These are phyloP conservation scores for Nyctibius grandis DNA, from an alignment of 2,797 vertebrate genomes.

Conservation along the genomic window DNA sequence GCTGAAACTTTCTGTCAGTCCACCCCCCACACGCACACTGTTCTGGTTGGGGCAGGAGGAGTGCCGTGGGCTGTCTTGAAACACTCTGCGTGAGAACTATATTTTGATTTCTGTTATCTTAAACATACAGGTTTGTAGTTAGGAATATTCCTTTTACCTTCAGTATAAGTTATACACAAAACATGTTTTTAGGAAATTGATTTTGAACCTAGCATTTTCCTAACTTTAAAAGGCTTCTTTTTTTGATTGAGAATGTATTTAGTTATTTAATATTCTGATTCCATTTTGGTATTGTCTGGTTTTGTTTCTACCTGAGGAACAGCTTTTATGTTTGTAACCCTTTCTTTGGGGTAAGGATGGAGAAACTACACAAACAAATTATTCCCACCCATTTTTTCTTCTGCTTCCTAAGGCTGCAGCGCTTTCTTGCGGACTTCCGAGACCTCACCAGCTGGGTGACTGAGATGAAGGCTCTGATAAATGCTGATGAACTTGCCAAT, in stretches of 20 bases:
- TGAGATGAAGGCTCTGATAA: slow-evolving; percentile 98
- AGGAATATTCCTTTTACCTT: not conserved
- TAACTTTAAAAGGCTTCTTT: not conserved
- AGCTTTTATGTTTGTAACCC: not conserved
- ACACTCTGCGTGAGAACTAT: not conserved
- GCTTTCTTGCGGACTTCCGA: slow-evolving; percentile 96
- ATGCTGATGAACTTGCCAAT: slow-evolving; percentile 95
- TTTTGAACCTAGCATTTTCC: not conserved
- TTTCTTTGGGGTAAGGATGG: not conserved
- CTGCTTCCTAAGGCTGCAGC: slow-evolving; percentile 83
- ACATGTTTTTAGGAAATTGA: not conserved
- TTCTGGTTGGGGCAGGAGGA: not conserved
- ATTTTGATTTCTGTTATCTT: not conserved
- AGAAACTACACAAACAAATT: not conserved
- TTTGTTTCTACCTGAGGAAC: not conserved
- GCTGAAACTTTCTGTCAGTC: not conserved
- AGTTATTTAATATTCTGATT: not conserved
- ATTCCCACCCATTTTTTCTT: not conserved
- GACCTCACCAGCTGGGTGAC: slow-evolving; percentile 99
- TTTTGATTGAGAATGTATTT: not conserved
- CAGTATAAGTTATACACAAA: not conserved
- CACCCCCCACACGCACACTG: not conserved
- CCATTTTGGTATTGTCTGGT: not conserved
- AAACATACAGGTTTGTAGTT: not conserved
- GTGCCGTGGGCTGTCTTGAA: not conserved